These are phyloP conservation scores for Melolontha melolontha DNA, from an alignment of 2,888 invertebrate species.

Conservation along the genomic window DNA sequence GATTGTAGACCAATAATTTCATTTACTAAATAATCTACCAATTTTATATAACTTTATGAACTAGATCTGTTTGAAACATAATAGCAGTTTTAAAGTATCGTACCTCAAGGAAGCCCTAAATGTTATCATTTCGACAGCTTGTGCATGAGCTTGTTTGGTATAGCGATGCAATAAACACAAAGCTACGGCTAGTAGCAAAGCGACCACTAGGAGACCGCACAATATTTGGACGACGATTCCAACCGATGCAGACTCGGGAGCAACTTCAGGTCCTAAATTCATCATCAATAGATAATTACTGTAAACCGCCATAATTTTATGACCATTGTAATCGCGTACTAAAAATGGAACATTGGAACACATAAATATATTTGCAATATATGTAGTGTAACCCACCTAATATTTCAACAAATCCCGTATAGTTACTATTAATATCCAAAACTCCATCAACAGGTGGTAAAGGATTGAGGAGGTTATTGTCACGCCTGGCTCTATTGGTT, in stretches of 20 bases:
- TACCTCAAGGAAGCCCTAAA: constrained; percentile 76
- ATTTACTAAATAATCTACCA: too few species aligned
- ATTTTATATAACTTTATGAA: too few species aligned
- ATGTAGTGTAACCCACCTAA: constrained; percentile 71
- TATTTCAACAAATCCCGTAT: constrained; percentile 87
- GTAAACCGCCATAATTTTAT: constrained; percentile 72
- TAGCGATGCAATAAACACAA: constrained; percentile 75
- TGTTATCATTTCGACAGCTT: constrained; percentile 77
- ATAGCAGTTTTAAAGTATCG: not conserved
- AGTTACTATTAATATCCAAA: constrained; percentile 82
- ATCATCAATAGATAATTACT: constrained; percentile 82
- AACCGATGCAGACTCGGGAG: constrained; percentile 65
- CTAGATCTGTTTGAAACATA: too few species aligned
- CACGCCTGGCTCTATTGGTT: constrained; percentile 56
- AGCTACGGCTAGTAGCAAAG: constrained; percentile 72
- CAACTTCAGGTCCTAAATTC: constrained; percentile 74
- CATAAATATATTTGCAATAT: not conserved
- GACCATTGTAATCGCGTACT: constrained; percentile 67
- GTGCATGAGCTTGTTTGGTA: constrained; percentile 72
- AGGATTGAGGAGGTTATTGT: constrained; percentile 58
- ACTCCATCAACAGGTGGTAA: constrained; percentile 76
- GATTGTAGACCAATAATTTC: too few species aligned
- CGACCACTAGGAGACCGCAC: constrained; percentile 73
- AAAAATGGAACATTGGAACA: constrained; percentile 47
- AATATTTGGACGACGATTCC: constrained; percentile 78